Conservation (phyloP, 2,888 invertebrate species). For the Exephanes ischioxanthus region DNA sequence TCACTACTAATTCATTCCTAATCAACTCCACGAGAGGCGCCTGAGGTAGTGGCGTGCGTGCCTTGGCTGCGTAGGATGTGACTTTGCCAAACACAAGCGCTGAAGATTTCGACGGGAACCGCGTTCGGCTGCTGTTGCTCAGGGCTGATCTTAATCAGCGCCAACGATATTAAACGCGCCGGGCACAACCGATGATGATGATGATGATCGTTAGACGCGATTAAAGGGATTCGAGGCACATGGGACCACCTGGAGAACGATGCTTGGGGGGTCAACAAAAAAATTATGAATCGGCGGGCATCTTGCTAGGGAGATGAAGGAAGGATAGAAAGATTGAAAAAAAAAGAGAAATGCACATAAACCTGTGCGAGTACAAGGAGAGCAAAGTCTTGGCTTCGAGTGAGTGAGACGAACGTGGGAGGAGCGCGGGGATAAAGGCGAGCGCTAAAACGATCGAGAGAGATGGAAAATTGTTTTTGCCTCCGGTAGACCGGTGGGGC, state of each 20-base stretch:
- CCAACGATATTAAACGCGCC: slow-evolving; percentile 72
- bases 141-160: slow-evolving; percentile 73
- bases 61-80: slow-evolving; percentile 58
- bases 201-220: slow-evolving; percentile 73
- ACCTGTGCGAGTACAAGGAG: slow-evolving; percentile 37
- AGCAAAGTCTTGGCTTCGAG: slow-evolving; percentile 25
- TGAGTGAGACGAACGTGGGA: slow-evolving; percentile 41
- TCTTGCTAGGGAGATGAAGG: slow-evolving; percentile 38
- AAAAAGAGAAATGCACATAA: slow-evolving; percentile 49
- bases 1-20: slow-evolving; percentile 75
- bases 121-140: slow-evolving; percentile 43
- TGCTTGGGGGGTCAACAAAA: slow-evolving; percentile 70
- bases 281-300: slow-evolving; percentile 60
- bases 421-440: slow-evolving; percentile 16
- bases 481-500: slow-evolving; percentile 50
- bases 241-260: slow-evolving; percentile 76
- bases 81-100: slow-evolving; percentile 69
- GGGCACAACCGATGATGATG: slow-evolving; percentile 63
- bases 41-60: slow-evolving; percentile 17
- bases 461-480: slow-evolving; percentile 58
- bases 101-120: slow-evolving; percentile 41
- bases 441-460: slow-evolving; percentile 32
- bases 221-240: slow-evolving; percentile 71
- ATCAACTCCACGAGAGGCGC: slow-evolving; percentile 63
- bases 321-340: slow-evolving; percentile 38